Conservation (phyloP, 2,113 vertebrate genomes). For the Proterorhinus semilunaris region DNA sequence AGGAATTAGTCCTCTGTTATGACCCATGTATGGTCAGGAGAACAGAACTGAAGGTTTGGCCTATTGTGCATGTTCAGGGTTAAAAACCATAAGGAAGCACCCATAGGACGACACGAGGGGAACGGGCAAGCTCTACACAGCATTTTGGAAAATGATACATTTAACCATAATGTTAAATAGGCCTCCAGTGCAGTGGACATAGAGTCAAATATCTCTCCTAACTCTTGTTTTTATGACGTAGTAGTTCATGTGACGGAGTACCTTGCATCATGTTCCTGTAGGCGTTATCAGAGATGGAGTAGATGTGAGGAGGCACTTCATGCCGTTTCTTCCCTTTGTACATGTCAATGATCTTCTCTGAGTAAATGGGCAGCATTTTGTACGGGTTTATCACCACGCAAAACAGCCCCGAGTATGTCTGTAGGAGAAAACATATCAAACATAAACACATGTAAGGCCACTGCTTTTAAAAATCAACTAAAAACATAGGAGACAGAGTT, state of each 20-base stretch:
- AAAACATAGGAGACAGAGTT: not conserved
- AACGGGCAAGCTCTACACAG: too few species aligned
- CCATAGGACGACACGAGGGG: too few species aligned
- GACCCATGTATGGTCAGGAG: too few species aligned
- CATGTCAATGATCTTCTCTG: constrained; percentile 97
- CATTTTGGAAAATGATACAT: too few species aligned
- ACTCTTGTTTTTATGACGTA: not conserved
- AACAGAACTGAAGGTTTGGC: too few species aligned
- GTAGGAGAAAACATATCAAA: constrained; percentile 25
- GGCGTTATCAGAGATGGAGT: constrained; percentile 91
- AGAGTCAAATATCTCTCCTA: not conserved
- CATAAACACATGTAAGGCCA: not conserved
- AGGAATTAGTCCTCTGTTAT: too few species aligned
- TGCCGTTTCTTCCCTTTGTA: constrained; percentile 98
- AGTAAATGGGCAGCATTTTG: constrained; percentile 95
- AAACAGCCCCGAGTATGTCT: constrained; percentile 98
- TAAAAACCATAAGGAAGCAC: too few species aligned
- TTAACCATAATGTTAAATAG: too few species aligned
- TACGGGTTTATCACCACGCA: constrained; percentile 97
- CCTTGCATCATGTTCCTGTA: constrained; percentile 99
- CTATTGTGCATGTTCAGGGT: too few species aligned
- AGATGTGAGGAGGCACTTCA: constrained; percentile 95
- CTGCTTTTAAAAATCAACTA: not conserved
- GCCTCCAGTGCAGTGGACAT: too few species aligned
- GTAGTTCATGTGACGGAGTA: constrained; percentile 43